These are phyloP conservation scores for Polypterus senegalus DNA, from an alignment of 2,113 vertebrate species.

Conservation along the genomic window DNA sequence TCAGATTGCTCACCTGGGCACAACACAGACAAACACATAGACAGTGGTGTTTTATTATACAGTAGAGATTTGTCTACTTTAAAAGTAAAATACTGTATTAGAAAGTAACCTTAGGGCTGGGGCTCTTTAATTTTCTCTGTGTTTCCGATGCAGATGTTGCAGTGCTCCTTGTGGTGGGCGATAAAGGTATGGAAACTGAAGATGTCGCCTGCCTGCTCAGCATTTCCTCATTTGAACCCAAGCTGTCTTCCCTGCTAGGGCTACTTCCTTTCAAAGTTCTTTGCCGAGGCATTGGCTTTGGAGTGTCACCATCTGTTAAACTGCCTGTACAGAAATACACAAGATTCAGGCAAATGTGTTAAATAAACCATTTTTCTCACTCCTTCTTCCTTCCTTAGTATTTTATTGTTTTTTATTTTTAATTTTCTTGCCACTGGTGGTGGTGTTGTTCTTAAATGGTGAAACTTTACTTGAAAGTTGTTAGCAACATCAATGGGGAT, in stretches of 20 bases:
- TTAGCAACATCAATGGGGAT: too few species aligned
- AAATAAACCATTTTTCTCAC: too few species aligned
- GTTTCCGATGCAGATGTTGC: slow-evolving; percentile 19
- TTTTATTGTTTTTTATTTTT: too few species aligned
- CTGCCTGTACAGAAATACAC: slow-evolving; percentile 21
- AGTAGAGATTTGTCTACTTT: slow-evolving; percentile 1
- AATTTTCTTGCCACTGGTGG: too few species aligned
- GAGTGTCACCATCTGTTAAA: slow-evolving; percentile 28
- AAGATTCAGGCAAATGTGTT: not conserved
- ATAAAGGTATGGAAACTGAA: slow-evolving; percentile 28
- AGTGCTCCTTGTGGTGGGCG: slow-evolving; percentile 25
- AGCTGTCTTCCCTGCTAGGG: slow-evolving; percentile 25
- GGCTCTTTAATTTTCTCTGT: slow-evolving; percentile 20
- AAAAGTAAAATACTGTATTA: too few species aligned
- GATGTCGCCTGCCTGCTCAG: slow-evolving; percentile 27
- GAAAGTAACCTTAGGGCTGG: slow-evolving; percentile 34
- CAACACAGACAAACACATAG: not conserved
- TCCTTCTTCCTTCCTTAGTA: too few species aligned
- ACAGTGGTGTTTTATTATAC: not conserved
- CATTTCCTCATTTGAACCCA: slow-evolving; percentile 25
- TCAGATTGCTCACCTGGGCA: too few species aligned
- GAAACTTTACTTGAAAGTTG: too few species aligned
- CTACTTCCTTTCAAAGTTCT: slow-evolving; percentile 35
- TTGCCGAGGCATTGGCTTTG: slow-evolving; percentile 55
- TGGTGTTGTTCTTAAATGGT: too few species aligned